Evolutionary conservation across 2,113 vertebrate species (phyloP), one percentile per base, ranked within the genome.

Genomic region (Corythornis madagascariensis): DNA sequence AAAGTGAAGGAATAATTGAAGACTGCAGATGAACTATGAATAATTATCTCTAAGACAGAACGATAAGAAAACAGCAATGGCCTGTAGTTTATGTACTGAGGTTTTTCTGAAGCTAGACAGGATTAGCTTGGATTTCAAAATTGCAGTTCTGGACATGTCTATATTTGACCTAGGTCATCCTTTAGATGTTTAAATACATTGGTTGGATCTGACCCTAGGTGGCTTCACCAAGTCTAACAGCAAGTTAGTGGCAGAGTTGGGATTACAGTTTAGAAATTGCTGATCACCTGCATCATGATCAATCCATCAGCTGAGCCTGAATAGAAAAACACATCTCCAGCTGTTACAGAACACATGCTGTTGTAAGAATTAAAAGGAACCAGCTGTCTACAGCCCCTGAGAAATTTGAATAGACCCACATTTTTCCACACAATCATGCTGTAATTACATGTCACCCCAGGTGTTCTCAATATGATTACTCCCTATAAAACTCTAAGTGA

Each of bases 381-480:
- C 96, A 96, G 96, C 91, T 96, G 95, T 85, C 94, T 94, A 69
- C 83, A 95, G 94, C 94, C 92, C 82, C 89, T 71, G 94, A 95
- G 96, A 96, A 96, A 93, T 96, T 94, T 95, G 94, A 95, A 95
- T 93, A 96, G 96, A 93, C 89, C 94, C 89, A 96, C 96, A 96
- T 94, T 96, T 96, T 96, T 95, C 94, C 84, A 95, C 82, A 89
- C 92, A 93, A 96, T 96, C 96, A 95, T 95, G 69, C 91, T 96
- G 95, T 96, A 96, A 96, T 96, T 96, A 96, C 95, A 93, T 96
- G 89, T 96, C 92, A 96, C 96, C 91, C 94, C 96, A 96, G 96
- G 95, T 96, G 95, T 95, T 96, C 91, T 96, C 91, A 95, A 95
- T 96, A 91, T 91, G 95, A 95, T 95, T 96, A 96, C 89, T 95